A percentile compares a stretch with the other conserved stretches of the same genome.
These are phyloP conservation scores for Platorchestia sp. DNA, from an alignment of 1,140 invertebrate species.

Conservation along the genomic window DNA sequence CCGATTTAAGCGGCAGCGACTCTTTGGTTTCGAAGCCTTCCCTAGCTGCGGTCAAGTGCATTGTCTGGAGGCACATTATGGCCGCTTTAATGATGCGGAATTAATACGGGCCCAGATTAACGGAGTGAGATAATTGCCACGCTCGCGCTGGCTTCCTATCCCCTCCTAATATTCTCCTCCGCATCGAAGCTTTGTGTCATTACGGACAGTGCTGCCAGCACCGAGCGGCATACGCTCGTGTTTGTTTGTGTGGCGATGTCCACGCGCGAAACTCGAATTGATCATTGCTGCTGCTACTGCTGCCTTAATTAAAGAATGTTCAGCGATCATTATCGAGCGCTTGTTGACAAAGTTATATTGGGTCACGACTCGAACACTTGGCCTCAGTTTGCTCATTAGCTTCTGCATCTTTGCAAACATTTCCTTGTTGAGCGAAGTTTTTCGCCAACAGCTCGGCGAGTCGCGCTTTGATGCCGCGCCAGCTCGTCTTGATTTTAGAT, in stretches of 20 bases:
- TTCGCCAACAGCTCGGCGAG: neutral
- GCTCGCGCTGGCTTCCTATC: neutral
- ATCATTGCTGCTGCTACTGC: neutral
- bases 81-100: conserved; percentile 47
- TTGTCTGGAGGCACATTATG: conserved; percentile 22
- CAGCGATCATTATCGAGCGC: neutral
- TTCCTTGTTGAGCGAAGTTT: conserved; percentile 34
- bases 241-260: neutral
- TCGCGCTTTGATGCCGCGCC: neutral
- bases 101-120: conserved; percentile 45
- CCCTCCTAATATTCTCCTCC: neutral
- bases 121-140: conserved; percentile 48
- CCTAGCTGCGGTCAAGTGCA: neutral
- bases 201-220: neutral
- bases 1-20: neutral
- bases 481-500: conserved; percentile 20
- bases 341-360: neutral
- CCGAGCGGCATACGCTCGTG: neutral
- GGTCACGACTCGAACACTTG: neutral
- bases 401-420: neutral
- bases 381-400: conserved; percentile 12
- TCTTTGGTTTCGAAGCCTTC: neutral
- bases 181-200: neutral
- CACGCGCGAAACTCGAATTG: neutral
- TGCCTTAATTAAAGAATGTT: neutral